Evolutionary conservation across 2,888 invertebrate species (phyloP), one percentile per base, ranked within the genome.

Genomic region (Loripinus fragilis): DNA sequence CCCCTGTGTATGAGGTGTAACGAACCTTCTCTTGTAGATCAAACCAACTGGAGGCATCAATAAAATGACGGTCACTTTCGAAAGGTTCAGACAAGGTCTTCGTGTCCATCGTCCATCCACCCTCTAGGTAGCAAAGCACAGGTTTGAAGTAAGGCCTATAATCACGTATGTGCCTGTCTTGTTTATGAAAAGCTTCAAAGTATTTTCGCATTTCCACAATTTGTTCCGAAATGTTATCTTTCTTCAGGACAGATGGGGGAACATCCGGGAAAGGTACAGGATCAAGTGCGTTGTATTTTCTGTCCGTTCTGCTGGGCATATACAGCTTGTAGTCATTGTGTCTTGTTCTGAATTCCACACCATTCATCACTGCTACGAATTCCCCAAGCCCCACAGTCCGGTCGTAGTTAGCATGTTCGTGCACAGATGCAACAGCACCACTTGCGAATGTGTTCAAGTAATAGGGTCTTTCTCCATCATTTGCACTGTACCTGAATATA

Each of bases 261-360:
- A 91, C 89, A 0, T 74, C 76, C 0, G 91, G 91, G 71, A 90
- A 90, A 0, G 89, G 89, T 12, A 92, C 85, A 20, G 87, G 82
- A 45, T 90, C 90, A 5, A 80, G 76, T 0, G 76, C 82, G 55
- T 89, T 80, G 71, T 86, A 90, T 3, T 68, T 67, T 0, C 60
- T 70, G 2, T 69, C 81, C 15, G 64, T 86, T 28, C 55, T 79
- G 33, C 81, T 81, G 2, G 90, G 88, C 89, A 89, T 90, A 15
- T 70, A 30, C 33, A 90, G 84, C 42, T 87, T 85, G 85, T 90
- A 92, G 80, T 92, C 92, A 76, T 92, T 92, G 81, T 92, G 92
- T 15, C 92, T 81, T 1, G 92, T 92, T 50, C 90, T 76, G 85
- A 91, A 91, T 69, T 90, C 90, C 2, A 91, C 87, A 1, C 91